Conservation (phyloP, 2,797 vertebrate genomes). For the Pangasius larnaudii region DNA sequence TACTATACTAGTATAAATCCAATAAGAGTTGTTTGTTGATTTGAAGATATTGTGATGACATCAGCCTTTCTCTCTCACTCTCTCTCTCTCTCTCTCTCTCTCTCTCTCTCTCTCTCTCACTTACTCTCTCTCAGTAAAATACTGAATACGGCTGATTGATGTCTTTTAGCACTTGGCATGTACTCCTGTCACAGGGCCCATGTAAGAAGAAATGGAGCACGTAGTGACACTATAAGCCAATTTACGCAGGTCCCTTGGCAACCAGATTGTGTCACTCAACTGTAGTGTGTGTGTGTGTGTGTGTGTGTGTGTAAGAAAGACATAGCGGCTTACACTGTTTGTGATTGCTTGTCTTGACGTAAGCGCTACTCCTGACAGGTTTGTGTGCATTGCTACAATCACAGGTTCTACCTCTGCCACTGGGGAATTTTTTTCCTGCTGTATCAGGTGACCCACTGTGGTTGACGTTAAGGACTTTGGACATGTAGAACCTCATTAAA, state of each 20-base stretch:
- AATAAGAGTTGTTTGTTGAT: not conserved
- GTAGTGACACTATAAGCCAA: slow-evolving; percentile 40
- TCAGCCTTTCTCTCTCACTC: not conserved
- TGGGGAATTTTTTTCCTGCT: not conserved
- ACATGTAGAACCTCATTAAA: slow-evolving; percentile 33
- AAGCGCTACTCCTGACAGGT: not conserved
- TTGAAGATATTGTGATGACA: not conserved
- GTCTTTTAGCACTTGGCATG: slow-evolving; percentile 44
- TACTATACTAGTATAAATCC: not conserved
- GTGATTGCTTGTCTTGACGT: slow-evolving; percentile 16
- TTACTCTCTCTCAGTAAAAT: slow-evolving; percentile 32
- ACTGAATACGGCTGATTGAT: slow-evolving; percentile 44
- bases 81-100: not conserved
- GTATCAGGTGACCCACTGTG: slow-evolving; percentile 1
- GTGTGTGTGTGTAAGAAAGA: not conserved
- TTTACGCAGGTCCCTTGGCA: slow-evolving; percentile 32
- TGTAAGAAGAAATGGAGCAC: slow-evolving; percentile 38
- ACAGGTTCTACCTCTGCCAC: not conserved
- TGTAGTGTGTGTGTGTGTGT: not conserved
- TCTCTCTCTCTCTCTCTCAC: not conserved
- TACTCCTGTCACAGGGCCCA: slow-evolving; percentile 26
- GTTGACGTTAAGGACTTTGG: slow-evolving; percentile 8
- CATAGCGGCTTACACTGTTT: slow-evolving; percentile 22
- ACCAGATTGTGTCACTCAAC: slow-evolving; percentile 13
- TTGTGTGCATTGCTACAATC: not conserved